A percentile compares a stretch with the other conserved stretches of the same genome.
These are phyloP conservation scores for Diaprepes abbreviatus DNA, from an alignment of 2,888 invertebrate genomes.

Conservation along the genomic window DNA sequence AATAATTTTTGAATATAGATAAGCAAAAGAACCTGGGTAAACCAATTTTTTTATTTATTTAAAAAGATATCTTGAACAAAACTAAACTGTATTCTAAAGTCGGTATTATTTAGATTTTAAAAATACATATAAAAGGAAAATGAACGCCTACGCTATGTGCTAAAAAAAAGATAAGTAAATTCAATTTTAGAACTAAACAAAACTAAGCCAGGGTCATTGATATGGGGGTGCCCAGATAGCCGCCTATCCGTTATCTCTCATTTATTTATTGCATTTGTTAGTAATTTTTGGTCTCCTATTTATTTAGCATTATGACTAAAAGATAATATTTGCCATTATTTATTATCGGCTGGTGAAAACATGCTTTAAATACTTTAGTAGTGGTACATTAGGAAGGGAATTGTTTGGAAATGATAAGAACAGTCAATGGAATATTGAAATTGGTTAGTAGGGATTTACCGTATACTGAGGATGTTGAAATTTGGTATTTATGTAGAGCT, in stretches of 20 bases:
- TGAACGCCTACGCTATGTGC: neutral
- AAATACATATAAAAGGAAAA: constrained; percentile 2
- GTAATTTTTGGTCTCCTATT: neutral
- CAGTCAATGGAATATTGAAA: no score
- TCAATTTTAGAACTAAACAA: constrained; percentile 5
- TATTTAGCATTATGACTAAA: neutral
- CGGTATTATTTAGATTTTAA: no score
- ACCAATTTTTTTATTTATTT: no score
- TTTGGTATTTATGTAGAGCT: no score
- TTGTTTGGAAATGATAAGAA: no score
- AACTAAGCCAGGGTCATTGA: constrained; percentile 18
- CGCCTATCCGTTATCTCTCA: neutral
- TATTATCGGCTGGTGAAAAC: neutral
- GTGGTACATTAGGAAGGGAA: no score
- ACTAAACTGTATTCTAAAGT: no score
- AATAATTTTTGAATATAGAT: no score
- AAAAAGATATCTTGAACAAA: no score
- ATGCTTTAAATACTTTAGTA: neutral
- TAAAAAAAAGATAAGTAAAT: constrained; percentile 9
- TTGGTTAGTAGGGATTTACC: no score
- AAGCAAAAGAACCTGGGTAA: no score
- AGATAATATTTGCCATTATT: neutral
- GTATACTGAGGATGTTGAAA: no score
- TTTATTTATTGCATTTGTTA: neutral
- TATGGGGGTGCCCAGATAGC: constrained; percentile 25